These are phyloP conservation scores for Caenorhabditis japonica DNA, from an alignment of 2,888 invertebrate species.

Conservation along the genomic window DNA sequence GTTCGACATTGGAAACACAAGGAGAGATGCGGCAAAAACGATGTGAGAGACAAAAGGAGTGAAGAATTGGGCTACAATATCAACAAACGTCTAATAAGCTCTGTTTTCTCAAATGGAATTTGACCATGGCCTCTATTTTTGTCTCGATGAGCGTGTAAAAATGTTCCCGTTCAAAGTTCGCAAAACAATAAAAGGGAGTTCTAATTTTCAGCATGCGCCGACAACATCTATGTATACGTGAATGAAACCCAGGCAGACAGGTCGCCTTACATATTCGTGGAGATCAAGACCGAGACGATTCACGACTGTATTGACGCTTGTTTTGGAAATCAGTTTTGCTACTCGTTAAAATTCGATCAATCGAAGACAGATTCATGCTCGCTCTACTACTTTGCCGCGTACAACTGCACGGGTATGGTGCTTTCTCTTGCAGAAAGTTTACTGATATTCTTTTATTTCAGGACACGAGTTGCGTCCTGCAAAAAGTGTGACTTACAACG, in stretches of 20 bases:
- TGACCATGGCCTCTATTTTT: slow-evolving; percentile 36
- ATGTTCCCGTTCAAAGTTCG: not conserved
- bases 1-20: slow-evolving; percentile 41
- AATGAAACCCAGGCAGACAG: slow-evolving; percentile 61
- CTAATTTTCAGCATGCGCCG: slow-evolving; percentile 63
- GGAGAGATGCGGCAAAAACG: slow-evolving; percentile 13
- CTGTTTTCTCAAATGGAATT: slow-evolving; percentile 18
- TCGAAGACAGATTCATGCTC: slow-evolving; percentile 57
- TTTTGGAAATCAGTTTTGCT: slow-evolving; percentile 73
- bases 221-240: slow-evolving; percentile 62
- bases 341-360: slow-evolving; percentile 67
- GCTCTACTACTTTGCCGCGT: slow-evolving; percentile 66
- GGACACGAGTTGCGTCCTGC: slow-evolving; percentile 55
- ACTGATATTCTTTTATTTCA: slow-evolving; percentile 1
- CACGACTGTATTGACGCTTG: slow-evolving; percentile 71
- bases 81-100: slow-evolving; percentile 34
- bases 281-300: slow-evolving; percentile 49
- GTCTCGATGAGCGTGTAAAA: slow-evolving; percentile 5
- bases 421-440: not conserved
- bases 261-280: slow-evolving; percentile 62
- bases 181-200: not conserved
- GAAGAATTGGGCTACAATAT: slow-evolving; percentile 29
- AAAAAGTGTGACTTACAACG: slow-evolving; percentile 52
- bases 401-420: slow-evolving; percentile 56
- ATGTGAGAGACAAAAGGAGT: slow-evolving; percentile 11